Evolutionary conservation across 2,113 vertebrate genomes (phyloP), one percentile per base, ranked within the genome.

Genomic region (Dicrurus megarhynchus): DNA sequence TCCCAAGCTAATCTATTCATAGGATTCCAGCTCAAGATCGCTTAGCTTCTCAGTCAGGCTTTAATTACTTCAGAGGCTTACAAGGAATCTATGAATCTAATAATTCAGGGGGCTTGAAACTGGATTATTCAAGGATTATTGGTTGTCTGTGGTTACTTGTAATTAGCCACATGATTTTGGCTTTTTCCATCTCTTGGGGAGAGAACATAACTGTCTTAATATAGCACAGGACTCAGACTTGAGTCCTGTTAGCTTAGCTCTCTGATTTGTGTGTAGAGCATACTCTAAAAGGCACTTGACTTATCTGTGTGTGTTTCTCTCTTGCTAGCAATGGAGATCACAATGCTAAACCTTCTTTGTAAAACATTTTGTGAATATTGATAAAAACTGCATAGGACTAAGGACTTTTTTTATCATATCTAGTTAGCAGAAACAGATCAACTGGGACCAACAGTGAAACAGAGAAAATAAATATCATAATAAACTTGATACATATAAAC

Each of bases 21-120:
- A 74, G 92, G 49, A 88, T 94, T 95, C 90, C 71, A 90, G 73
- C 64, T 89, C 82, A 97, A 78, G 88, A 94, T 90, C 10, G 0
- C 76, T 96, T 93, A 88, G 76, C 90, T 97, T 57, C 80, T 90
- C 73, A 70, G 68, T 67, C 83, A 92, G 75, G 42, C 50, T 89
- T 96, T 94, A 95, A 95, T 97, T 95, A 90, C 82, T 96, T 94
- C 79, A 92, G 82, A 86, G 35, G 64, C 73, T 96, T 95, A 96
- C 85, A 93, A 89, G 73, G 46, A 84, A 90, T 96, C 90, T 94
- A 56, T 92, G 76, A 93, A 96, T 95, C 93, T 94, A 89, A 84
- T 96, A 96, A 96, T 93, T 86, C 83, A 84, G 37, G 42, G 52
- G 4, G 14, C 46, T 85, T 92, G 76, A 81, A 92, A 95, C 71